Evolutionary conservation across 2,888 invertebrate genomes (phyloP).

Genomic region (Caenorhabditis afra): DNA sequence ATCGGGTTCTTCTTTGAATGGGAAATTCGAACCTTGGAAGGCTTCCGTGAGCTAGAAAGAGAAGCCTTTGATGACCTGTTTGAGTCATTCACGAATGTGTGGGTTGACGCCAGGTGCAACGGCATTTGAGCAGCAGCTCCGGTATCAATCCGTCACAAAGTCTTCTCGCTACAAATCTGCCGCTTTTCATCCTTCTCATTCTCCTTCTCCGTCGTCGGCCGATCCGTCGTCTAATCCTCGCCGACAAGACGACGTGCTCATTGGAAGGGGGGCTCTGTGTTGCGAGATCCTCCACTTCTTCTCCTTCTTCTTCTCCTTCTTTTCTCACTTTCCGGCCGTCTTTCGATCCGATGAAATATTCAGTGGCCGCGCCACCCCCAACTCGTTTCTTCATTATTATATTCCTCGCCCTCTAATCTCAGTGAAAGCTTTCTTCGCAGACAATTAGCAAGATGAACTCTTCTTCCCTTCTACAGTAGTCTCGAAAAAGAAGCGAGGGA

Average conservation of each 20-base stretch:
- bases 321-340: not conserved
- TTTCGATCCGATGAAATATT: constrained; percentile 1
- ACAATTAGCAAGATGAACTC: constrained; percentile 6
- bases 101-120: not conserved
- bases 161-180: not conserved
- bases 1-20: too few species aligned
- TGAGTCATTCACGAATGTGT: not conserved
- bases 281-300: not conserved
- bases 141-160: not conserved
- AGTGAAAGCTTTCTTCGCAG: not conserved
- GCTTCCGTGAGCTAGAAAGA: not conserved
- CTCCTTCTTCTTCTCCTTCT: not conserved
- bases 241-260: not conserved
- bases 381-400: not conserved
- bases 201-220: not conserved
- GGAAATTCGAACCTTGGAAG: not conserved
- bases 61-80: constrained; percentile 2
- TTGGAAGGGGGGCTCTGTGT: not conserved
- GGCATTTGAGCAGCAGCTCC: not conserved
- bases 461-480: constrained; percentile 12
- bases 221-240: constrained; percentile 17
- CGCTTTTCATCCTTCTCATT: not conserved
- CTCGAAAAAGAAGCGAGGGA: not conserved
- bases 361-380: not conserved
- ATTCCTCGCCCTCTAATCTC: not conserved